Evolutionary conservation across 1,140 invertebrate species (phyloP).

Genomic region (Apis florea): DNA sequence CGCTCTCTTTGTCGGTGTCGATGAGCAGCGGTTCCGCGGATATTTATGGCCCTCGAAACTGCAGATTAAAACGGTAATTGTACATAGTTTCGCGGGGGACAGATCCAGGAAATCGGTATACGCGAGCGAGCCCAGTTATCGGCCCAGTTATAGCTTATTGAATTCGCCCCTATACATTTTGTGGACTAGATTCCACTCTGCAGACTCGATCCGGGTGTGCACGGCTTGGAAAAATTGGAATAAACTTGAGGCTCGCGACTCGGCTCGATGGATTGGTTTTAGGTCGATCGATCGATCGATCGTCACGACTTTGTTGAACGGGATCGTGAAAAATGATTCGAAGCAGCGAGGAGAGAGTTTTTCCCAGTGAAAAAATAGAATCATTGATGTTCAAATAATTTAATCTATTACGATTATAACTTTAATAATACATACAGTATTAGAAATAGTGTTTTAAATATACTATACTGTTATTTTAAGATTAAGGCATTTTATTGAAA

Average conservation of each 20-base stretch:
- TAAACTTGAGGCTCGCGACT: too few relatives aligned
- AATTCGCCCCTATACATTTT: not conserved
- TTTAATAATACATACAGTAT: too few relatives aligned
- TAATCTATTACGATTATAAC: too few relatives aligned
- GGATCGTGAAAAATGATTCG: conserved; percentile 43
- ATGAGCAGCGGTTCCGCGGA: conserved; percentile 9
- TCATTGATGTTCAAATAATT: too few relatives aligned
- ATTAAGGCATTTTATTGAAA: too few relatives aligned
- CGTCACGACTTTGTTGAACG: conserved; percentile 47
- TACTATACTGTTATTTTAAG: too few relatives aligned
- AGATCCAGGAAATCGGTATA: conserved; percentile 29
- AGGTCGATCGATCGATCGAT: conserved; percentile 12
- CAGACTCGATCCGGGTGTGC: not conserved
- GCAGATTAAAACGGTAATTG: conserved; percentile 53
- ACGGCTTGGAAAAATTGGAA: not conserved
- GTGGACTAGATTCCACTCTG: not conserved
- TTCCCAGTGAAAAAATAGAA: too few relatives aligned
- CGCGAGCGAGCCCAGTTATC: conserved; percentile 24
- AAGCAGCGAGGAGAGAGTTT: conserved; percentile 25
- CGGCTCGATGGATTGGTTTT: not conserved
- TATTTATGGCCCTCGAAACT: conserved; percentile 41
- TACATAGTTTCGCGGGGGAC: conserved; percentile 39
- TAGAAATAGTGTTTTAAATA: too few relatives aligned
- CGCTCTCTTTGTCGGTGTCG: conserved; percentile 40
- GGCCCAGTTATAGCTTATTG: conserved; percentile 22